Conservation (phyloP, 2,888 invertebrate genomes). For the Nemurella pictetii region DNA sequence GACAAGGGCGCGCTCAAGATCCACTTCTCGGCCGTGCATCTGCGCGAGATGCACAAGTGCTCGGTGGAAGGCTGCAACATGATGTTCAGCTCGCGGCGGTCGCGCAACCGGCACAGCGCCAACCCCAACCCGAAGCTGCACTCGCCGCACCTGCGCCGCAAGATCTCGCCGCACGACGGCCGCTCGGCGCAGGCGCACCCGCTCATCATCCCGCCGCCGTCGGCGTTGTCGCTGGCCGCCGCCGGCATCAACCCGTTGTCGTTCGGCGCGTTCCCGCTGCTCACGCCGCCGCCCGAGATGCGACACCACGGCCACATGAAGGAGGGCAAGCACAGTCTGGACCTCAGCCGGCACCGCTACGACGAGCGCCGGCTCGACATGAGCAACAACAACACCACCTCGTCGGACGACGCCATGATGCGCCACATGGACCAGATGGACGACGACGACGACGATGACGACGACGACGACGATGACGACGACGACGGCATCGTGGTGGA, state of each 20-base stretch:
- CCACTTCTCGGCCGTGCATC: conserved; percentile 97
- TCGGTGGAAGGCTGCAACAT: conserved; percentile 98
- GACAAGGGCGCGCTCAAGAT: conserved; percentile 99
- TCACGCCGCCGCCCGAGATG: conserved; percentile 53
- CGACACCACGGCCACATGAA: conserved; percentile 57
- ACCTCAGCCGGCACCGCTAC: conserved; percentile 54
- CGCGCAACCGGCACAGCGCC: conserved; percentile 94
- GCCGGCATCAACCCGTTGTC: conserved; percentile 72
- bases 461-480: conserved; percentile 70
- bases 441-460: conserved; percentile 52
- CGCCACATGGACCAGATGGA: conserved; percentile 48
- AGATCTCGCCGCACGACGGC: conserved; percentile 93
- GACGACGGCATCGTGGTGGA: conserved; percentile 71
- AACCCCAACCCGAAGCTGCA: conserved; percentile 98
- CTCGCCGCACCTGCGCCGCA: conserved; percentile 89
- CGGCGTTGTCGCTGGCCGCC: conserved; percentile 61
- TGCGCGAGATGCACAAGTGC: conserved; percentile 99
- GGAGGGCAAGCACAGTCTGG: conserved; percentile 67
- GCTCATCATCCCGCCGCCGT: conserved; percentile 74
- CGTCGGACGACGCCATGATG: conserved; percentile 53
- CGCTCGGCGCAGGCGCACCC: conserved; percentile 82
- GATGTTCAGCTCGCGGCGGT: conserved; percentile 97
- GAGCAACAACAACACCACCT: conserved; percentile 49
- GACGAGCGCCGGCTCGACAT: conserved; percentile 54
- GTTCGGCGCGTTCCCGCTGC: conserved; percentile 76